phyloP scores from a whole-genome alignment of 2,888 invertebrate species.

The Caenorhabditis afra region DNA sequence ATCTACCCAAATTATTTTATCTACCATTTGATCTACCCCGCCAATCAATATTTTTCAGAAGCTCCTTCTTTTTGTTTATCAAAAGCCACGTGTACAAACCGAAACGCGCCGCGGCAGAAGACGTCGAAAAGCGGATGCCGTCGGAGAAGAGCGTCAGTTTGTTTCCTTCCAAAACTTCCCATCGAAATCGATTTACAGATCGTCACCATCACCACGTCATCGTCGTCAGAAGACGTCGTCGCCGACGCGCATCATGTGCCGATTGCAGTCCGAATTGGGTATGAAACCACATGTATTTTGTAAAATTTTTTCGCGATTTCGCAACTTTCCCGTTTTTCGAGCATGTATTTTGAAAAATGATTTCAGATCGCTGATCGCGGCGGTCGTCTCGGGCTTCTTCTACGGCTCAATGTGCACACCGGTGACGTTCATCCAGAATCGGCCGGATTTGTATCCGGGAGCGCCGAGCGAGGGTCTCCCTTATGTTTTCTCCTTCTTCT shows the following conservation, averaged over 20 bases:
- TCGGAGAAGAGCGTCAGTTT: constrained; percentile 39
- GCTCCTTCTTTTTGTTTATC: constrained; percentile 66
- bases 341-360: not conserved
- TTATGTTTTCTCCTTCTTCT: constrained; percentile 82
- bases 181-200: constrained; percentile 2
- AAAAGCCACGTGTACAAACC: constrained; percentile 60
- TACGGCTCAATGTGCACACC: constrained; percentile 82
- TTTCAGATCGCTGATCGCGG: constrained; percentile 81
- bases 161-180: not conserved
- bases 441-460: constrained; percentile 67
- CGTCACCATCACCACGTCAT: constrained; percentile 17
- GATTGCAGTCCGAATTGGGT: not conserved
- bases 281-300: too few species aligned
- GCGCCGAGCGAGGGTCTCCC: constrained; percentile 67
- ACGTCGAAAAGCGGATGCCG: constrained; percentile 31
- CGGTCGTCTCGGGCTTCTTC: constrained; percentile 81
- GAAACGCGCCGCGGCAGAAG: constrained; percentile 18
- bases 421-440: constrained; percentile 81
- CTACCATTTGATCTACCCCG: not conserved
- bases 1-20: not conserved
- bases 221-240: not conserved
- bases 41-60: constrained; percentile 59
- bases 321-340: too few species aligned
- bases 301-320: too few species aligned
- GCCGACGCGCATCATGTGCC: not conserved